Evolutionary conservation across 2,888 invertebrate genomes (phyloP).

Genomic region (Troides aeacus): DNA sequence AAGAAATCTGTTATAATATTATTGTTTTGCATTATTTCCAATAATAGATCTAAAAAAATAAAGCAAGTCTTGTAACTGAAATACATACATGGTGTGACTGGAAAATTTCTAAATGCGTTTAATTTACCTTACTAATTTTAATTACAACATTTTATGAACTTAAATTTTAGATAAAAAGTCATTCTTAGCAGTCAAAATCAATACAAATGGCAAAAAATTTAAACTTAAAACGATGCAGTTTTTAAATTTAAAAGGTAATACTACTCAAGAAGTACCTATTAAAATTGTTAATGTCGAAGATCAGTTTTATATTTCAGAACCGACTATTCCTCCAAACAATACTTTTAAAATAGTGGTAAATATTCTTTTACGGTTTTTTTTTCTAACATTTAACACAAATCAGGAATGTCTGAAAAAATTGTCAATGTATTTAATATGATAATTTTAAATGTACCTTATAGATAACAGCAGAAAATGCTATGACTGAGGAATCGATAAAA

Average conservation of each 20-base stretch:
- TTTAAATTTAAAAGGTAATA: constrained; percentile 40
- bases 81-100: too few relatives aligned
- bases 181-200: constrained; percentile 46
- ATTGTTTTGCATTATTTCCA: too few relatives aligned
- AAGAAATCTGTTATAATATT: background rate
- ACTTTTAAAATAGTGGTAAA: constrained; percentile 48
- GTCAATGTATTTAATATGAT: background rate
- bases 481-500: constrained; percentile 8
- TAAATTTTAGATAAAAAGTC: constrained; percentile 43
- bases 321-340: constrained; percentile 43
- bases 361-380: constrained; percentile 1
- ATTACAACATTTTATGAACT: background rate
- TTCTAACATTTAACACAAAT: too few relatives aligned
- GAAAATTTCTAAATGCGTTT: too few relatives aligned
- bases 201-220: constrained; percentile 38
- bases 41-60: too few relatives aligned
- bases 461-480: constrained; percentile 13
- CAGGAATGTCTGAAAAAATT: too few relatives aligned
- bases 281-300: constrained; percentile 36
- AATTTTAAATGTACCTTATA: background rate
- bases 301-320: constrained; percentile 43
- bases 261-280: constrained; percentile 40
- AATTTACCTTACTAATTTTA: too few relatives aligned
- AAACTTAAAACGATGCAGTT: constrained; percentile 41
- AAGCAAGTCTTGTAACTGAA: too few relatives aligned